A percentile compares a stretch with the other conserved stretches of the same genome.
phyloP scores from a whole-genome alignment of 2,888 invertebrate genomes.

The Invenusta paracnida region DNA sequence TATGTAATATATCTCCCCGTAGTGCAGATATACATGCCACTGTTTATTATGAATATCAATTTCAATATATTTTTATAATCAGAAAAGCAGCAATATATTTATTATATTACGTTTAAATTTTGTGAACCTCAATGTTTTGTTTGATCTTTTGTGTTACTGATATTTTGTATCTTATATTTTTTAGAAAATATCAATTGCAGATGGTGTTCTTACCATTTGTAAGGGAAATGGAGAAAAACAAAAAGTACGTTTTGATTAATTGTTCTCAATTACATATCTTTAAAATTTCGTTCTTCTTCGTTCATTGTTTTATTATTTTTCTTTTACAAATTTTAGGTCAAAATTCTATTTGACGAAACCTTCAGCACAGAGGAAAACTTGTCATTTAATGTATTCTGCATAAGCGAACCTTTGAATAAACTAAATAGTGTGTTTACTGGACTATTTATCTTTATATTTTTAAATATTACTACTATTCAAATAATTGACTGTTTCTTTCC shows the following conservation, averaged over 20 bases:
- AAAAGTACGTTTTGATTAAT: too few species aligned
- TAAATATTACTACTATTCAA: neutral
- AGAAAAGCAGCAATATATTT: too few species aligned
- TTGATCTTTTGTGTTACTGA: too few species aligned
- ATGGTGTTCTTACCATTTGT: neutral
- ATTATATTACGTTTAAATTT: too few species aligned
- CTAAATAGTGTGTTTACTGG: neutral
- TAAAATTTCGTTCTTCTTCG: neutral
- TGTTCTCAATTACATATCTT: neutral
- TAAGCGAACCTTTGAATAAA: constrained; percentile 70
- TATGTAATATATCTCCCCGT: too few species aligned
- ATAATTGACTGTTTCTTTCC: neutral
- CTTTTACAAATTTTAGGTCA: constrained; percentile 59
- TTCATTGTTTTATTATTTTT: neutral
- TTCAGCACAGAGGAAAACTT: constrained; percentile 72
- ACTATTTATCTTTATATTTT: neutral
- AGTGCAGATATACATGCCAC: too few species aligned
- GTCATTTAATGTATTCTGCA: constrained; percentile 72
- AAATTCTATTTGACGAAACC: constrained; percentile 77
- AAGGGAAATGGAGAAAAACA: neutral
- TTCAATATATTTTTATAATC: too few species aligned
- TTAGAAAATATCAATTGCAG: neutral
- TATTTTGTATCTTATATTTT: too few species aligned
- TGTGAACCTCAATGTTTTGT: too few species aligned
- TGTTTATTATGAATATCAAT: too few species aligned